Conservation (phyloP, 1,140 invertebrate species). For the Hylaeus volcanicus region DNA sequence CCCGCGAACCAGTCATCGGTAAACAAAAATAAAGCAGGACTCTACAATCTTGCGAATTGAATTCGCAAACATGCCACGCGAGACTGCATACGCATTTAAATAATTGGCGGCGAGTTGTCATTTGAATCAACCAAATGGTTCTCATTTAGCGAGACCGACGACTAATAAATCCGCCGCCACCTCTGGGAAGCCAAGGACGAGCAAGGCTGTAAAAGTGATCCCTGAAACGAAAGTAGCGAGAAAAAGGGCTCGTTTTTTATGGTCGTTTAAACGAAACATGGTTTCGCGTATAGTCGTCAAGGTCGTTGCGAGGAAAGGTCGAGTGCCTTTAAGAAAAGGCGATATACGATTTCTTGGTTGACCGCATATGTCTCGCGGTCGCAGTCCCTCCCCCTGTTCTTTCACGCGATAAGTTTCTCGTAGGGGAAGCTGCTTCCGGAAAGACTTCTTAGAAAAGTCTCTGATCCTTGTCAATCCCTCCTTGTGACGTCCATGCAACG, state of each 20-base stretch:
- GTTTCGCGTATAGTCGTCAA: constrained; percentile 31
- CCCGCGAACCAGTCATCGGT: too few relatives aligned
- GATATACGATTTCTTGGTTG: constrained; percentile 47
- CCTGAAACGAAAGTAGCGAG: neutral
- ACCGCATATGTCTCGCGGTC: constrained; percentile 44
- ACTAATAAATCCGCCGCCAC: neutral
- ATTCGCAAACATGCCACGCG: too few relatives aligned
- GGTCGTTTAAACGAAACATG: constrained; percentile 23
- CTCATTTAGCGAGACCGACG: neutral
- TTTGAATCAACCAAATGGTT: neutral
- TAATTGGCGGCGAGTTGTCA: too few relatives aligned
- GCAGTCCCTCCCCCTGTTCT: neutral
- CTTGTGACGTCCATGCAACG: neutral
- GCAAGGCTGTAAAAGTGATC: neutral
- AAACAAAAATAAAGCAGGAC: too few relatives aligned
- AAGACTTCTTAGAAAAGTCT: constrained; percentile 9
- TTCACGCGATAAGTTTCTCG: constrained; percentile 42
- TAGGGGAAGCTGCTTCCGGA: constrained; percentile 34
- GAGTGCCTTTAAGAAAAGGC: constrained; percentile 24
- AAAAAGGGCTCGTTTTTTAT: constrained; percentile 17
- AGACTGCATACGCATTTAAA: too few relatives aligned
- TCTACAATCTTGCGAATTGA: too few relatives aligned
- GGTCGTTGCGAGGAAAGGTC: constrained; percentile 30
- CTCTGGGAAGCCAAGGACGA: constrained; percentile 12
- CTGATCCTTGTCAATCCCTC: too few relatives aligned